Conservation (phyloP, 2,888 invertebrate genomes). For the Sesia bembeciformis region DNA sequence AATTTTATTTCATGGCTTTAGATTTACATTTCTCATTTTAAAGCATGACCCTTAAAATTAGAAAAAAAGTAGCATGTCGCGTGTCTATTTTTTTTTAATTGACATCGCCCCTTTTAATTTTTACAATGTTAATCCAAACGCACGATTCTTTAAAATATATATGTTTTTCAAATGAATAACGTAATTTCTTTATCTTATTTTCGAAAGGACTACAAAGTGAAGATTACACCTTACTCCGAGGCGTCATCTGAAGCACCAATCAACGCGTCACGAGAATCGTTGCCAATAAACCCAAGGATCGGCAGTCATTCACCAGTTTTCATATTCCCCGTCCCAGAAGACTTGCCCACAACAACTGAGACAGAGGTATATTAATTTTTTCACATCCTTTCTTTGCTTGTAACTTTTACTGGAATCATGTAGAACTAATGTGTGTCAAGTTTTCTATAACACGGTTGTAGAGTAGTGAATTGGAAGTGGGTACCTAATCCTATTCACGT, state of each 20-base stretch:
- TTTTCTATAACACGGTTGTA: slow-evolving; percentile 40
- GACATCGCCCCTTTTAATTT: too few relatives aligned
- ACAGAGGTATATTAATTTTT: slow-evolving; percentile 21
- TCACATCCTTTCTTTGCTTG: neutral
- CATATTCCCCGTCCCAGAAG: slow-evolving; percentile 25
- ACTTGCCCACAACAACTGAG: slow-evolving; percentile 44
- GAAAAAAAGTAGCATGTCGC: too few relatives aligned
- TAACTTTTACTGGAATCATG: neutral
- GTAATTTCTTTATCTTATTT: too few relatives aligned
- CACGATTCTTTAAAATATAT: too few relatives aligned
- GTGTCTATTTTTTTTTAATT: too few relatives aligned
- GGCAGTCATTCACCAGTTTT: slow-evolving; percentile 26
- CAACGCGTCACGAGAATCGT: slow-evolving; percentile 30
- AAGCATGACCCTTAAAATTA: too few relatives aligned
- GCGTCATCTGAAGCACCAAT: slow-evolving; percentile 45
- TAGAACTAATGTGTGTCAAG: slow-evolving; percentile 24
- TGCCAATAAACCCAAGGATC: slow-evolving; percentile 27
- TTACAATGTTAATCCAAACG: too few relatives aligned
- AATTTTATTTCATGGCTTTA: too few relatives aligned
- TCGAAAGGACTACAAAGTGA: slow-evolving; percentile 46
- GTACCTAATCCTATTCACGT: slow-evolving; percentile 30
- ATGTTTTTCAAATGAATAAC: too few relatives aligned
- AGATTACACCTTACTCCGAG: slow-evolving; percentile 54
- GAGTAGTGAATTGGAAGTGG: slow-evolving; percentile 23
- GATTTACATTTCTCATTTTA: too few relatives aligned